Percentiles rank a stretch among this genome's conserved stretches.
Evolutionary conservation across 2,888 invertebrate species (phyloP).

Genomic region (Noctua janthe): DNA sequence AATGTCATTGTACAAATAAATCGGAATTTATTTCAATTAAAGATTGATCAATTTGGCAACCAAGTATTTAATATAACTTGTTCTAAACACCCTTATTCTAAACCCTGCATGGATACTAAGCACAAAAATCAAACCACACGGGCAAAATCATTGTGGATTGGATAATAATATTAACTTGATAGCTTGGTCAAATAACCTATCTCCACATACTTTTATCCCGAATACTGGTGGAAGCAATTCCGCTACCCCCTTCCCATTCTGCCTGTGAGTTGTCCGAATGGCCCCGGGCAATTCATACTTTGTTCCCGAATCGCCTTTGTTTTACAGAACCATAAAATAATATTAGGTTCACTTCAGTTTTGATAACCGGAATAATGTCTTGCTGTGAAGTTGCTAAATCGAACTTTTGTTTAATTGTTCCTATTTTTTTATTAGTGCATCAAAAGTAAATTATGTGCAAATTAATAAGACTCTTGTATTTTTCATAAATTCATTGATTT

Average conservation of each 20-base stretch:
- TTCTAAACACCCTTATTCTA: not conserved
- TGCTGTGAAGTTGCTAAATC: not conserved
- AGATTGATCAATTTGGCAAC: not conserved
- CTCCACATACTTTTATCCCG: not conserved
- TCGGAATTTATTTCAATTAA: not conserved
- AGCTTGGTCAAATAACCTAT: not conserved
- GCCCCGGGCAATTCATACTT: not conserved
- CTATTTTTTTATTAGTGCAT: not conserved
- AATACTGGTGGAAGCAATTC: conserved; percentile 11
- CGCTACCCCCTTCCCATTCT: not conserved
- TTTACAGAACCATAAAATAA: conserved; percentile 19
- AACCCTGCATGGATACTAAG: not conserved
- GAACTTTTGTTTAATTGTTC: not conserved
- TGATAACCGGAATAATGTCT: not conserved
- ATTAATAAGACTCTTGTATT: no score
- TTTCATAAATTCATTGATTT: no score
- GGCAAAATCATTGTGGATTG: not conserved
- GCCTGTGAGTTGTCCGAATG: not conserved
- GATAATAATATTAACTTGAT: not conserved
- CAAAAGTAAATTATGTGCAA: no score
- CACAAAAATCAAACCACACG: not conserved
- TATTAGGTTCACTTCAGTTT: not conserved
- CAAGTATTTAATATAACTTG: not conserved
- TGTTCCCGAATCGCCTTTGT: conserved; percentile 10
- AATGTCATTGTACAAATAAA: not conserved